phyloP scores from a whole-genome alignment of 2,888 invertebrate genomes.

The Seira ritae region DNA sequence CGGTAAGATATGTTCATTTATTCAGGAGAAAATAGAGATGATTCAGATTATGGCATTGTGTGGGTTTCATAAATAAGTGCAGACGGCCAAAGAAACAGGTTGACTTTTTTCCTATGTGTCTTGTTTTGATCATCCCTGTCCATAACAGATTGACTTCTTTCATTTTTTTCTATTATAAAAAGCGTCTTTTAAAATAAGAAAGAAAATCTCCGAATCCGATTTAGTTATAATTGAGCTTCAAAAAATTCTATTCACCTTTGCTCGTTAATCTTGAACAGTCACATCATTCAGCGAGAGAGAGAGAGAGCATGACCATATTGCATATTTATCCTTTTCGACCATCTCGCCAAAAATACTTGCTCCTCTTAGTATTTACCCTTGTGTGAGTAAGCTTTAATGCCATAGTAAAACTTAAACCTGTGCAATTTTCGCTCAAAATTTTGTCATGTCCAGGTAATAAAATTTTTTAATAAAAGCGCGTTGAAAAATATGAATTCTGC shows the following conservation, averaged over 20 bases:
- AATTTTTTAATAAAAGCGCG: too few relatives aligned
- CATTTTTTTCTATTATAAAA: not conserved
- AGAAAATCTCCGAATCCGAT: slow-evolving; percentile 24
- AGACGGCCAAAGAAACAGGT: slow-evolving; percentile 26
- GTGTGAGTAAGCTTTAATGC: too few relatives aligned
- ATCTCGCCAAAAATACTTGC: too few relatives aligned
- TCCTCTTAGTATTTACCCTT: too few relatives aligned
- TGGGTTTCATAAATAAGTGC: slow-evolving; percentile 29
- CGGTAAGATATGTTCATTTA: too few relatives aligned
- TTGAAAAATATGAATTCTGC: too few relatives aligned
- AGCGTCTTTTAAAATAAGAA: not conserved
- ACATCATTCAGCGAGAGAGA: slow-evolving; percentile 34
- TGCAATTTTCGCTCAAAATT: not conserved
- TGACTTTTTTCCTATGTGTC: slow-evolving; percentile 24
- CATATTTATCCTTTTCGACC: too few relatives aligned
- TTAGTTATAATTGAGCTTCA: slow-evolving; percentile 45
- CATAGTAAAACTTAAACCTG: not conserved
- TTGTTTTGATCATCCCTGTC: not conserved
- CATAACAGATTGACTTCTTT: slow-evolving; percentile 14
- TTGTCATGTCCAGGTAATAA: too few relatives aligned
- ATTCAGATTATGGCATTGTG: slow-evolving; percentile 33
- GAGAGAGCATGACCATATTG: too few relatives aligned
- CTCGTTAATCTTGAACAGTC: slow-evolving; percentile 41
- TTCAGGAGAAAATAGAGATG: slow-evolving; percentile 21
- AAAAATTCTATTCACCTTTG: slow-evolving; percentile 29